Conservation (phyloP, 2,113 vertebrate species). For the Tiliqua scincoides region DNA sequence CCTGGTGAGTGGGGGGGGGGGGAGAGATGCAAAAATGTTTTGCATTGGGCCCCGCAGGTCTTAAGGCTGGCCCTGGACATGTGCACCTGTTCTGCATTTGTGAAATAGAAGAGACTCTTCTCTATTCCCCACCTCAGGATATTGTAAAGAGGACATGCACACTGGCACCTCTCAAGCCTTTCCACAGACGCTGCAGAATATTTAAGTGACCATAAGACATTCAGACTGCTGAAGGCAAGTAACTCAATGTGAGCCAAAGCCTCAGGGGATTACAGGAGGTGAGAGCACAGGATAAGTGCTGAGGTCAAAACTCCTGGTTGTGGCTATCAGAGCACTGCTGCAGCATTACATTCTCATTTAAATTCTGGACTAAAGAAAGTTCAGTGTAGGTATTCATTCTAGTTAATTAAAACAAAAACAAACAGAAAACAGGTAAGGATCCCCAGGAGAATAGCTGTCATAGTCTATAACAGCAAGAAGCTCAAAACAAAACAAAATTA, state of each 20-base stretch:
- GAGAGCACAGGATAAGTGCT: neutral
- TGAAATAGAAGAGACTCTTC: neutral
- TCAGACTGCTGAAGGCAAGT: constrained; percentile 21
- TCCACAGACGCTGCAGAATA: neutral
- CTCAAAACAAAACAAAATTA: neutral
- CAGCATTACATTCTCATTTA: constrained; percentile 22
- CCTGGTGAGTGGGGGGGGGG: too few relatives aligned
- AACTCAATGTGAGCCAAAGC: constrained; percentile 4
- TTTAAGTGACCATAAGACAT: constrained; percentile 7
- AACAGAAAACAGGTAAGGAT: constrained; percentile 24
- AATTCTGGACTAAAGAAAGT: constrained; percentile 41
- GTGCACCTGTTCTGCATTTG: neutral
- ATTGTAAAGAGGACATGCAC: neutral
- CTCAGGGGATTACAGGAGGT: neutral
- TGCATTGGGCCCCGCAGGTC: too few relatives aligned
- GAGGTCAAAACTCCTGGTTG: neutral
- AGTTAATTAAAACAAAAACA: neutral
- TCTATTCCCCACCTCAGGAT: neutral
- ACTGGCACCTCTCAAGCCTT: neutral
- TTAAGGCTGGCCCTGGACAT: too few relatives aligned
- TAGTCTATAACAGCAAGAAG: neutral
- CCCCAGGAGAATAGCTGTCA: neutral
- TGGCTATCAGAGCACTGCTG: neutral
- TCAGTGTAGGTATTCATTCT: constrained; percentile 31
- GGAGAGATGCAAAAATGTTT: too few relatives aligned